Percentiles rank a stretch among this genome's conserved stretches.
These are phyloP conservation scores for Tyto alba DNA, from an alignment of 2,113 vertebrate genomes.

Conservation along the genomic window DNA sequence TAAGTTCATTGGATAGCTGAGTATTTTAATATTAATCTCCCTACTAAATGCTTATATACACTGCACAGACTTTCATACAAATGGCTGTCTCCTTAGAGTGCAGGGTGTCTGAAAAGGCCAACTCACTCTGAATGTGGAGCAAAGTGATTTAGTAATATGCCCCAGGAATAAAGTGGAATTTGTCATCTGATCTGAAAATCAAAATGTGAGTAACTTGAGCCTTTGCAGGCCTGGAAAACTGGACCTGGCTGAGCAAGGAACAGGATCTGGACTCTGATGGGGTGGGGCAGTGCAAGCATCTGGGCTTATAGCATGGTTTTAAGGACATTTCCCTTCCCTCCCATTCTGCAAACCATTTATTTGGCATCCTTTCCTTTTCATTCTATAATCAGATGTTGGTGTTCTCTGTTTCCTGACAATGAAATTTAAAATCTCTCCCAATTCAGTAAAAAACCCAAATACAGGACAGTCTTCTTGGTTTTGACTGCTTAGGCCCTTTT, in stretches of 20 bases:
- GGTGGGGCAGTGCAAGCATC: neutral
- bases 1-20: neutral
- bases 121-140: neutral
- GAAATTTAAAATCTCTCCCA: neutral
- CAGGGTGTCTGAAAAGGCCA: conserved; percentile 27
- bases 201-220: neutral
- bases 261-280: neutral
- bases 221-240: neutral
- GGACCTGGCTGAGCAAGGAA: neutral
- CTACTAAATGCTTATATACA: neutral
- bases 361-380: neutral
- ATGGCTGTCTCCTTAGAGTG: neutral
- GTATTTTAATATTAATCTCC: conserved; percentile 21
- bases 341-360: neutral
- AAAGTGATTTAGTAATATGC: neutral
- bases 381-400: neutral
- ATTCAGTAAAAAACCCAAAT: neutral
- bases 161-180: neutral
- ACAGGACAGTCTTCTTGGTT: neutral
- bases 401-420: neutral
- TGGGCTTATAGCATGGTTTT: neutral
- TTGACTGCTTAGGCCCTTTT: neutral
- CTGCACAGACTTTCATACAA: neutral
- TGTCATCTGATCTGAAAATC: neutral
- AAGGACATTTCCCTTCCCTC: neutral